Percentiles rank a stretch among this genome's conserved stretches.
Evolutionary conservation across 2,888 invertebrate genomes (phyloP).

Genomic region (Eugnorisma glareosa): DNA sequence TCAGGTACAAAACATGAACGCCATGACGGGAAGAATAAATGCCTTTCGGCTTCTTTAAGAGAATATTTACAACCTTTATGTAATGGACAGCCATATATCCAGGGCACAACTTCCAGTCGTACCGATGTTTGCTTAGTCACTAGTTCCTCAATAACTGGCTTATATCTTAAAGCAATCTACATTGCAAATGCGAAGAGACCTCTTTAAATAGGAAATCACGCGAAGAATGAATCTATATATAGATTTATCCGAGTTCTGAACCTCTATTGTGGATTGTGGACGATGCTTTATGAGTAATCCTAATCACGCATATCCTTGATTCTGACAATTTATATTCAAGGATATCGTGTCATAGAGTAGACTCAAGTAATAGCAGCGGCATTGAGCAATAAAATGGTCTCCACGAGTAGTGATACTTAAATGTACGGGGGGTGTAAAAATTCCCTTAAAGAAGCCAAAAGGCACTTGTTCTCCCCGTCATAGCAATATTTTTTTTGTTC

Average conservation of each 20-base stretch:
- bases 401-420: too few species aligned
- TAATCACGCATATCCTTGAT: not conserved
- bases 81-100: not conserved
- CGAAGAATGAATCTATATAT: not conserved
- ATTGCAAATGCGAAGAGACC: not conserved
- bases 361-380: too few species aligned
- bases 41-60: too few species aligned
- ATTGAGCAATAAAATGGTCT: too few species aligned
- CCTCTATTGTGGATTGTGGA: not conserved
- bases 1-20: too few species aligned
- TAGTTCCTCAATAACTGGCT: not conserved
- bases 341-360: not conserved
- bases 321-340: not conserved
- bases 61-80: too few species aligned
- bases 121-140: not conserved
- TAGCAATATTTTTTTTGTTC: too few species aligned
- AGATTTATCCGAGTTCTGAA: not conserved
- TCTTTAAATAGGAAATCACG: not conserved
- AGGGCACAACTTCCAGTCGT: not conserved
- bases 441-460: too few species aligned
- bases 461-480: too few species aligned
- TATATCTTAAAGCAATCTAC: not conserved
- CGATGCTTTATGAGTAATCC: not conserved
- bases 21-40: too few species aligned
- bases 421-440: too few species aligned